Evolutionary conservation across 2,113 vertebrate genomes (phyloP).

Genomic region (Panthera leo): DNA sequence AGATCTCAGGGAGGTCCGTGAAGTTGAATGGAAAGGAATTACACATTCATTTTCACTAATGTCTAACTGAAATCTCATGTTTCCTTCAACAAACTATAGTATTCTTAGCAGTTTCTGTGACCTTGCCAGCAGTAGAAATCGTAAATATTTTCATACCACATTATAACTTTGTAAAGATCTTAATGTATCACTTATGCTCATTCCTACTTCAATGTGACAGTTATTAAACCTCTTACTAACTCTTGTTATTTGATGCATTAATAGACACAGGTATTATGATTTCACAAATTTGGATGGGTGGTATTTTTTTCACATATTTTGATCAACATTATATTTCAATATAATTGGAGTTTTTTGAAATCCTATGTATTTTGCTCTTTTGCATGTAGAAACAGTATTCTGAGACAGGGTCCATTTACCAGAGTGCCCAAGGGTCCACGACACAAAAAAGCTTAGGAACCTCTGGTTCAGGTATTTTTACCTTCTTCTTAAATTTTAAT

Average conservation of each 20-base stretch:
- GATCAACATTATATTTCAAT: not conserved
- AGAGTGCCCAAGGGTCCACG: not conserved
- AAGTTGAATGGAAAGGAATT: not conserved
- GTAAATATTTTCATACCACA: not conserved
- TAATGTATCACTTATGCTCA: not conserved
- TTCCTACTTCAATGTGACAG: not conserved
- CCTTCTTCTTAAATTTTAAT: not conserved
- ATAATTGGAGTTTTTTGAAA: not conserved
- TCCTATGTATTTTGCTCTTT: not conserved
- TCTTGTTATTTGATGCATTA: not conserved
- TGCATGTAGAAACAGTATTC: not conserved
- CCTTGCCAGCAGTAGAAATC: not conserved
- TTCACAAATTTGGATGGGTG: not conserved
- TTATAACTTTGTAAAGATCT: not conserved
- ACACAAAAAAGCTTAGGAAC: not conserved
- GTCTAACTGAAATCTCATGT: not conserved
- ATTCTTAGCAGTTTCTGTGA: not conserved
- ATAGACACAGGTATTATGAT: not conserved
- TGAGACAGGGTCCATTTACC: not conserved
- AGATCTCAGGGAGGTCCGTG: not conserved
- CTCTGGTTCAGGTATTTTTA: not conserved
- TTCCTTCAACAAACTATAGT: not conserved
- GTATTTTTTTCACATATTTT: not conserved
- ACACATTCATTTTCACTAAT: not conserved
- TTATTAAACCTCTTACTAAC: not conserved